Evolutionary conservation across 1,140 invertebrate species (phyloP).

Genomic region (Leptinotarsa texana): DNA sequence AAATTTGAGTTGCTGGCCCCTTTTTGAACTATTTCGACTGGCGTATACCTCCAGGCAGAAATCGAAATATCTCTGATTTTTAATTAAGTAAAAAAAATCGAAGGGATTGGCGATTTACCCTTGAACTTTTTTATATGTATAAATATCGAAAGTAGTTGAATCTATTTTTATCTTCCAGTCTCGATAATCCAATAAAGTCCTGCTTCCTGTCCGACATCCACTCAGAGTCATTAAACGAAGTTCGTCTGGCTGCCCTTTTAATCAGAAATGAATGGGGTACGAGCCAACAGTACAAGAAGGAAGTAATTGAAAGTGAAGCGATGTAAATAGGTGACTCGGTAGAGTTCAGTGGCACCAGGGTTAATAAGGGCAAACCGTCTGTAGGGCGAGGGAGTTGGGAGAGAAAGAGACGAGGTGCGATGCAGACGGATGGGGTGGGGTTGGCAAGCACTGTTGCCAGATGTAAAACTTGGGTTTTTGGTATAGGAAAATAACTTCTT

Average conservation of each 20-base stretch:
- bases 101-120: too few species aligned
- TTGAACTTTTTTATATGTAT: too few species aligned
- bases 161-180: too few species aligned
- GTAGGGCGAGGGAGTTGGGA: slow-evolving; percentile 18
- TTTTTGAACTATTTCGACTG: too few species aligned
- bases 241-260: slow-evolving; percentile 24
- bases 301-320: slow-evolving; percentile 47
- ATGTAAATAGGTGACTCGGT: slow-evolving; percentile 45
- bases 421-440: slow-evolving; percentile 38
- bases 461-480: not conserved
- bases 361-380: slow-evolving; percentile 43
- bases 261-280: not conserved
- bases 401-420: slow-evolving; percentile 10
- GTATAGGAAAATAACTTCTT: not conserved
- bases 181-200: not conserved
- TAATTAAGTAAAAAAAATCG: too few species aligned
- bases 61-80: too few species aligned
- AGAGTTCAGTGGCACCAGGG: slow-evolving; percentile 49
- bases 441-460: slow-evolving; percentile 37
- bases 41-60: too few species aligned
- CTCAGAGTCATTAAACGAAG: slow-evolving; percentile 3
- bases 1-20: too few species aligned
- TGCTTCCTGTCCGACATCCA: not conserved
- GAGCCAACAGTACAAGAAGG: slow-evolving; percentile 24
- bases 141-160: too few species aligned